These are phyloP conservation scores for Cyaniris semiargus DNA, from an alignment of 2,888 invertebrate genomes.

Conservation along the genomic window DNA sequence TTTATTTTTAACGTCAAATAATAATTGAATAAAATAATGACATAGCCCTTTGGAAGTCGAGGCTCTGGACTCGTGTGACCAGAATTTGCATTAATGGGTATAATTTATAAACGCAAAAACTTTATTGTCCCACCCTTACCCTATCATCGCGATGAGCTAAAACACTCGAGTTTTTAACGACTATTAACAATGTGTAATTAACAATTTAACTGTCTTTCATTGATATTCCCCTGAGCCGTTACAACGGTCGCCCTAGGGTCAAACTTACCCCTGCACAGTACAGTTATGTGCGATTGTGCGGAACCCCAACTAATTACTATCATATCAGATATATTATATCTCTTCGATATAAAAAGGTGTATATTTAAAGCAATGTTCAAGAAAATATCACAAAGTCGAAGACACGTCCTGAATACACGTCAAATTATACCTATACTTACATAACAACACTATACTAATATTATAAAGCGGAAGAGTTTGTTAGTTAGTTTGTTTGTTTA, in stretches of 20 bases:
- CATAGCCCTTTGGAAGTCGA: not conserved
- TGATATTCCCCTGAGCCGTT: conserved; percentile 20
- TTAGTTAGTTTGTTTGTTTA: too few species aligned
- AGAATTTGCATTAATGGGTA: conserved; percentile 4
- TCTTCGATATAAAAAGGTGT: not conserved
- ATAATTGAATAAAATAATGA: not conserved
- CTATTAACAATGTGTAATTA: conserved; percentile 25
- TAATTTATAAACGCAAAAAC: not conserved
- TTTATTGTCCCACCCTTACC: not conserved
- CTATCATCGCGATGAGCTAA: conserved; percentile 15
- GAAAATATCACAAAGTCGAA: too few species aligned
- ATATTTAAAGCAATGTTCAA: too few species aligned
- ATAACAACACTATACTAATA: too few species aligned
- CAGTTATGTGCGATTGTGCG: conserved; percentile 24
- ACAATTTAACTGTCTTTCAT: conserved; percentile 23
- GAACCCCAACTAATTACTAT: conserved; percentile 10
- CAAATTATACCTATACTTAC: too few species aligned
- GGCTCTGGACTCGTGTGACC: not conserved
- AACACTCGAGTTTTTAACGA: conserved; percentile 18
- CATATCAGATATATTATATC: not conserved
- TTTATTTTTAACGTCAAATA: not conserved
- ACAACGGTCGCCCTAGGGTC: not conserved
- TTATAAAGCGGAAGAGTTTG: too few species aligned
- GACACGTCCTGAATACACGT: too few species aligned
- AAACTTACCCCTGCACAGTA: not conserved